Evolutionary conservation across 2,888 invertebrate species (phyloP), one percentile per base, ranked within the genome.

Genomic region (Dynastes tityus): DNA sequence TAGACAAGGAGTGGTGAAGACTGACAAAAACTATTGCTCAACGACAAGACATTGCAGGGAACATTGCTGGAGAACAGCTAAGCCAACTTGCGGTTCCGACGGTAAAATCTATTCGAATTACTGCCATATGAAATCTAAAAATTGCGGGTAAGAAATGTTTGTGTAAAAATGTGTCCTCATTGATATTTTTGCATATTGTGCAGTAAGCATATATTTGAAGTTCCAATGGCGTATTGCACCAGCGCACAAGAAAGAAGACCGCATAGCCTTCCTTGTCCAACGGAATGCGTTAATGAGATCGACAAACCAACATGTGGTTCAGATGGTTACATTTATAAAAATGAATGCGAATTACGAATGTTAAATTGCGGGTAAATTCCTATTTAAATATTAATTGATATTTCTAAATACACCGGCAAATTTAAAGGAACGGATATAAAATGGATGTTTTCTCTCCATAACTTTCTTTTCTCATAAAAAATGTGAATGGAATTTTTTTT

Each of bases 161-260:
- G 11, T 13, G 13, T 29, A 67, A 68, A 49, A 55, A 63, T 16
- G 9, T 45, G 5, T 37, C 3, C 8, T 11, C 40, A 8, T 74
- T 61, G 16, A 45, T 40, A 13, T 40, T 51, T 73, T 13, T 16
- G 1, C 4, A 49, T 45, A 73, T 73, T 73, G 32, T 90, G 45
- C 89, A 95, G 95, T 61, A 96, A 96, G 88, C 97, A 97, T 88
- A 96, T 97, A 9, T 97, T 96, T 87, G 97, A 97, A 89, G 96
- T 97, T 13, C 97, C 97, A 0, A 95, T 97, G 92, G 95, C 96
- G 11, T 96, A 94, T 89, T 97, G 97, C 88, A 92, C 95, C 80
- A 93, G 95, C 0, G 93, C 95, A 0, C 90, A 91, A 85, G 96
- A 96, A 86, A 89, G 95, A 78, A 94, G 94, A 0, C 92, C 93